These are phyloP conservation scores for Laupala kohalensis DNA, from an alignment of 1,140 invertebrate species.

Conservation along the genomic window DNA sequence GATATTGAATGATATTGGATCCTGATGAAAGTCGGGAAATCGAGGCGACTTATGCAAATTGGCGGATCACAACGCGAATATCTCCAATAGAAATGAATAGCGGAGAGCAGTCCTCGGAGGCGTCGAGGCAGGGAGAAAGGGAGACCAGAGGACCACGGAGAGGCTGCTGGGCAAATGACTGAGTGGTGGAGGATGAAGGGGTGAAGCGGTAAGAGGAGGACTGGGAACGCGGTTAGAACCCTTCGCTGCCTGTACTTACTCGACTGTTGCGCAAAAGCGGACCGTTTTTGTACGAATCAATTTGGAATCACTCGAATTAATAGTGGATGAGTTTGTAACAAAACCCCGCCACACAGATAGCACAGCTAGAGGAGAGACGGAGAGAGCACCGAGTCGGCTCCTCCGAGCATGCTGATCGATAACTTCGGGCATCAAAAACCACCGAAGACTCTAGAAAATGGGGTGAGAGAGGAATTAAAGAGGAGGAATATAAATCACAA, in stretches of 20 bases:
- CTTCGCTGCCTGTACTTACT: neutral
- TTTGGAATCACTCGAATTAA: neutral
- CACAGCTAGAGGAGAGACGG: too few relatives aligned
- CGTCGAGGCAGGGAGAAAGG: too few relatives aligned
- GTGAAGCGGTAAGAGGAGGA: neutral
- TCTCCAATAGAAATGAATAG: neutral
- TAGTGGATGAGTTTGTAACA: neutral
- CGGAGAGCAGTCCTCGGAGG: too few relatives aligned
- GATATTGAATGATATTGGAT: neutral
- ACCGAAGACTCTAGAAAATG: too few relatives aligned
- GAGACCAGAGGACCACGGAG: neutral
- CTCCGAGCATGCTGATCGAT: neutral
- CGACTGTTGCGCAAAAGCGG: neutral
- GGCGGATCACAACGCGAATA: neutral
- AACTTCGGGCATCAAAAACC: too few relatives aligned
- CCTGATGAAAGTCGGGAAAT: neutral
- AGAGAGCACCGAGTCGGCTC: too few relatives aligned
- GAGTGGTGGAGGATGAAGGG: too few relatives aligned
- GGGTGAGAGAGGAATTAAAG: too few relatives aligned
- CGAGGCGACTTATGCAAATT: neutral
- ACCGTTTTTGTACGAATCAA: neutral
- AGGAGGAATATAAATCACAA: too few relatives aligned
- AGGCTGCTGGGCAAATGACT: too few relatives aligned
- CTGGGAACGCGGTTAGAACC: neutral
- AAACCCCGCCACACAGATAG: neutral